phyloP scores from a whole-genome alignment of 2,113 vertebrate genomes.

The Oreochromis niloticus region DNA sequence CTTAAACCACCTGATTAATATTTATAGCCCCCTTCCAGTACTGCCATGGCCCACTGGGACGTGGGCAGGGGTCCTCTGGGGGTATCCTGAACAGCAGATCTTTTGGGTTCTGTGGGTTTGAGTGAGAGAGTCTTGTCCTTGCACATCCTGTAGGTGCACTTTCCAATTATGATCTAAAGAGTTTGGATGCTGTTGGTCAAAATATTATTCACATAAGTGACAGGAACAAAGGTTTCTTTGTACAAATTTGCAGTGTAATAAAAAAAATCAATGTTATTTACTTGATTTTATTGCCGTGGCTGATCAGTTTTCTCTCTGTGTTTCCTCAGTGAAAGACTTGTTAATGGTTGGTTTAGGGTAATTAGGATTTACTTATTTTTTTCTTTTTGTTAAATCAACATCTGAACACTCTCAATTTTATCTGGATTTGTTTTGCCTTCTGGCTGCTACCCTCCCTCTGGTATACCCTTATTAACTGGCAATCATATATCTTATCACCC shows the following conservation, averaged over 20 bases:
- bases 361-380: background rate
- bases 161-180: background rate
- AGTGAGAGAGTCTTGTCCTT: background rate
- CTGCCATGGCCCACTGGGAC: fast-evolving
- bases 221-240: background rate
- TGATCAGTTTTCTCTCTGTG: background rate
- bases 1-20: background rate
- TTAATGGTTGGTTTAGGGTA: background rate
- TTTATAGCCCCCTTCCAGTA: background rate
- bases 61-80: background rate
- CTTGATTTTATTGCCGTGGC: background rate
- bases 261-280: background rate
- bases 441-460: background rate
- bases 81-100: background rate
- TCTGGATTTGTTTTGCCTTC: background rate
- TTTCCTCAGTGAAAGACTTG: background rate
- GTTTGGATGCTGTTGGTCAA: background rate
- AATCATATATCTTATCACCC: background rate
- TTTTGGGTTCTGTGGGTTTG: background rate
- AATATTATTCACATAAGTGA: background rate
- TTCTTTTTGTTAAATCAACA: background rate
- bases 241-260: background rate
- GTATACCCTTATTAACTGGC: background rate
- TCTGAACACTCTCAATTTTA: background rate
- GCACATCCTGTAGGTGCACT: background rate